A percentile compares a stretch with the other conserved stretches of the same genome.
Evolutionary conservation across 2,113 vertebrate genomes (phyloP).

Genomic region (Pungitius pungitius): DNA sequence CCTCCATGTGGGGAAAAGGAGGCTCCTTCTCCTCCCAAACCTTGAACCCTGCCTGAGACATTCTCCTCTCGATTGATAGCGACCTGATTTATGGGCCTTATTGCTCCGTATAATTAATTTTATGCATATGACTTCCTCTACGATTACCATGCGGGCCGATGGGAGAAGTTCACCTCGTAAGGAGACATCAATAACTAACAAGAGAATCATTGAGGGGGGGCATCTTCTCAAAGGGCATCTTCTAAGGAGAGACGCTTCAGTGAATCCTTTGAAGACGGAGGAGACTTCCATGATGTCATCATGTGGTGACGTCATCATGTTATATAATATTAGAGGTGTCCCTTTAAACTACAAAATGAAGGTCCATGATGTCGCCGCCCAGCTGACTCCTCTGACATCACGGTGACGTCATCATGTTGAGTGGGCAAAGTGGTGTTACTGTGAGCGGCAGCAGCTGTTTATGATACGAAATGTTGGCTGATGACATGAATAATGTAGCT

Average conservation of each 20-base stretch:
- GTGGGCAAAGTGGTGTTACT: conserved; percentile 9
- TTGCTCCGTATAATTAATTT: conserved; percentile 91
- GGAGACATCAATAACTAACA: conserved; percentile 82
- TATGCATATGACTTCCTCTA: conserved; percentile 96
- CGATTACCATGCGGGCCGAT: conserved; percentile 85
- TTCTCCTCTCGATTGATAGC: conserved; percentile 84
- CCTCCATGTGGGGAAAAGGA: conserved; percentile 63
- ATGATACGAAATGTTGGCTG: conserved; percentile 77
- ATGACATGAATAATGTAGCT: conserved; percentile 84
- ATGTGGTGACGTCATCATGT: too few relatives aligned
- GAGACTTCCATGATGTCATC: neutral
- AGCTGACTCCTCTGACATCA: conserved; percentile 41
- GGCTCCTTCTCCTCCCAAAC: conserved; percentile 66
- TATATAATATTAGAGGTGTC: too few relatives aligned
- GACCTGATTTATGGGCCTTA: conserved; percentile 93
- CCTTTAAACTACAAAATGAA: too few relatives aligned
- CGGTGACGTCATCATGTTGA: conserved; percentile 65
- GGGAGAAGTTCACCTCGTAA: conserved; percentile 84
- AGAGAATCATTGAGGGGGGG: neutral
- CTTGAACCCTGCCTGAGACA: conserved; percentile 83
- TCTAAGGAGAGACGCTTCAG: neutral
- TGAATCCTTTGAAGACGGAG: neutral
- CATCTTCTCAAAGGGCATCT: neutral
- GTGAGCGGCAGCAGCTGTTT: conserved; percentile 37
- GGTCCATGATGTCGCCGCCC: neutral